phyloP scores from a whole-genome alignment of 2,113 vertebrate genomes.

The Oryzias melastigma region DNA sequence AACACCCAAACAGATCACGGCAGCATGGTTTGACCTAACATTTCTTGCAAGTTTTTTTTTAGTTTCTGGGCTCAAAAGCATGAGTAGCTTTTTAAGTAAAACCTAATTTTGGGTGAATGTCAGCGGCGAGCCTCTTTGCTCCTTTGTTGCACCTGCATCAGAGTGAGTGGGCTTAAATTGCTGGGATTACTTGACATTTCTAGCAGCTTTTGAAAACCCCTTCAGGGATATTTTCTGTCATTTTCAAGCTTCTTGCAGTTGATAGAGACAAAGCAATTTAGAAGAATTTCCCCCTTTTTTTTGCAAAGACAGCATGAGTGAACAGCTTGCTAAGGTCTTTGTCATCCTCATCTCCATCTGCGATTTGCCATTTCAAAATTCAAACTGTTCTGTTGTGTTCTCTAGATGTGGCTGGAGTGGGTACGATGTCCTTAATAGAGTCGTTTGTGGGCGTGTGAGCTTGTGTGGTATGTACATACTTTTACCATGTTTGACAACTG shows the following conservation, averaged over 20 bases:
- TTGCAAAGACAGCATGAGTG: constrained; percentile 13
- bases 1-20: constrained; percentile 25
- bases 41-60: constrained; percentile 13
- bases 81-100: constrained; percentile 26
- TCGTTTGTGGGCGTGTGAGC: not conserved
- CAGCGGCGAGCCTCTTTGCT: constrained; percentile 9
- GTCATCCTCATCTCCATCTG: constrained; percentile 42
- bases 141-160: constrained; percentile 8
- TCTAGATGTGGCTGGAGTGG: constrained; percentile 14
- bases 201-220: constrained; percentile 20
- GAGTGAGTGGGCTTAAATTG: constrained; percentile 23
- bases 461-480: constrained; percentile 8
- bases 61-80: constrained; percentile 27
- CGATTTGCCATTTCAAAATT: constrained; percentile 53
- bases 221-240: constrained; percentile 10
- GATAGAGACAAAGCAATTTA: constrained; percentile 17
- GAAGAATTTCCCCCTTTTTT: constrained; percentile 11
- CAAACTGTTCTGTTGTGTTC: constrained; percentile 34
- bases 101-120: constrained; percentile 17
- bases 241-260: not conserved
- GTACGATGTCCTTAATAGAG: constrained; percentile 3
- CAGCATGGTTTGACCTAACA: constrained; percentile 3
- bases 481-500: constrained; percentile 51
- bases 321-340: constrained; percentile 45
- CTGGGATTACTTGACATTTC: constrained; percentile 17